A percentile compares a stretch with the other conserved stretches of the same genome.
Conservation (phyloP, 2,797 vertebrate genomes). For the Scyliorhinus canicula region DNA sequence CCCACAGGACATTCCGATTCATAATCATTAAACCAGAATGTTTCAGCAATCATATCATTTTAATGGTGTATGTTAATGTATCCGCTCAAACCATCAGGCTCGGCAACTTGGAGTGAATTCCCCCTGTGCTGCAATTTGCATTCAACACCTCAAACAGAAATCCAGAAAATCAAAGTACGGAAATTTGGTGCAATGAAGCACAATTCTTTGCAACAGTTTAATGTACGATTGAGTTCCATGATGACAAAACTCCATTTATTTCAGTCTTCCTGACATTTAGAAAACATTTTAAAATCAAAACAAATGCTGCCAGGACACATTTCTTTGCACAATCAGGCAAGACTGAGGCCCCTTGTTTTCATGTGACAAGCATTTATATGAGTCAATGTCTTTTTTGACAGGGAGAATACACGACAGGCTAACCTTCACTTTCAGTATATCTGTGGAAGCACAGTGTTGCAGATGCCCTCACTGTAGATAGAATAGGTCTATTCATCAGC, state of each 20-base stretch:
- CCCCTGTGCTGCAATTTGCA: not conserved
- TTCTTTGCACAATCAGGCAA: not conserved
- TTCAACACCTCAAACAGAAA: not conserved
- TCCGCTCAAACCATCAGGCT: not conserved
- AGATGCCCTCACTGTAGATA: not conserved
- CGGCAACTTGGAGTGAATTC: not conserved
- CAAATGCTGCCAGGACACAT: not conserved
- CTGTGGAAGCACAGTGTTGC: not conserved
- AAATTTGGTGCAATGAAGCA: not conserved
- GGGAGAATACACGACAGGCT: not conserved
- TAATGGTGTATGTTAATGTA: not conserved
- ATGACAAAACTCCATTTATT: not conserved
- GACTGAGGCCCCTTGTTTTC: not conserved
- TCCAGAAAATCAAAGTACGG: not conserved
- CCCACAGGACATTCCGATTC: not conserved
- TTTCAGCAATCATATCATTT: not conserved
- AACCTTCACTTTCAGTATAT: not conserved
- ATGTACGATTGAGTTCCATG: not conserved
- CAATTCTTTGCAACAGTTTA: not conserved
- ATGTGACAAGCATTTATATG: not conserved
- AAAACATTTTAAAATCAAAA: not conserved
- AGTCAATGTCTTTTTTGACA: not conserved
- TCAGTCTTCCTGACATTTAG: not conserved
- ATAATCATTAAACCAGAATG: not conserved
- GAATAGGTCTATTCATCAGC: not conserved